A percentile compares a stretch with the other conserved stretches of the same genome.
Evolutionary conservation across 2,113 vertebrate species (phyloP).

Genomic region (Anarhynchus alexandrinus): DNA sequence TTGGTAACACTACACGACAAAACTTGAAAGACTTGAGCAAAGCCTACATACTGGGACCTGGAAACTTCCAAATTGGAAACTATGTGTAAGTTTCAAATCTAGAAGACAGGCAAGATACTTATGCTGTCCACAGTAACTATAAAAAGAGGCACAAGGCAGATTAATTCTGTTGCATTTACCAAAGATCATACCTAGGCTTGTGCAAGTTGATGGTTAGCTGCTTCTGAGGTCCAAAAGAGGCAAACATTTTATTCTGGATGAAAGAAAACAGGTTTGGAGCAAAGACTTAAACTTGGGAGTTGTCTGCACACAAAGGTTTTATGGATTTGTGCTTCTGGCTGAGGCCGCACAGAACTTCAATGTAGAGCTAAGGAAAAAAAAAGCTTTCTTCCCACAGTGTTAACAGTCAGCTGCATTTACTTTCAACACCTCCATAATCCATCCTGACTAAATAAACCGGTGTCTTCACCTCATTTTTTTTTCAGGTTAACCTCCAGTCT

Average conservation of each 20-base stretch:
- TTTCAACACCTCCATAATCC: not conserved
- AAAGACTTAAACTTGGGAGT: not conserved
- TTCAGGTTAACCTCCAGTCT: not conserved
- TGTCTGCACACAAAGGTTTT: not conserved
- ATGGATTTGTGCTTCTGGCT: not conserved
- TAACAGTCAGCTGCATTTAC: not conserved
- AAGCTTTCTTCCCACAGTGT: rapidly evolving
- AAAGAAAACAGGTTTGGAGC: not conserved
- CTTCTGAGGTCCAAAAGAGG: not conserved
- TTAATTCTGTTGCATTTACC: not conserved
- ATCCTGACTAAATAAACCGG: not conserved
- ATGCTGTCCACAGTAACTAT: not conserved
- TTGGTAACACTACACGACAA: not conserved
- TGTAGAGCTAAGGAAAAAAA: not conserved
- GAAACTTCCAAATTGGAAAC: not conserved
- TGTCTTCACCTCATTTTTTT: not conserved
- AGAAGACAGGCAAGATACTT: not conserved
- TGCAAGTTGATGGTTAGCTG: not conserved
- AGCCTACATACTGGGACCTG: not conserved
- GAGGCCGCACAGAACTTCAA: not conserved
- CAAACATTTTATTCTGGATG: not conserved
- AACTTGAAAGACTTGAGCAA: not conserved
- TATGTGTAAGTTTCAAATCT: not conserved
- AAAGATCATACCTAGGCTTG: not conserved
- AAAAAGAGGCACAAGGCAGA: not conserved